Percentiles rank a stretch among this genome's conserved stretches.
These are phyloP conservation scores for Apamea anceps DNA, from an alignment of 2,888 invertebrate species.

Conservation along the genomic window DNA sequence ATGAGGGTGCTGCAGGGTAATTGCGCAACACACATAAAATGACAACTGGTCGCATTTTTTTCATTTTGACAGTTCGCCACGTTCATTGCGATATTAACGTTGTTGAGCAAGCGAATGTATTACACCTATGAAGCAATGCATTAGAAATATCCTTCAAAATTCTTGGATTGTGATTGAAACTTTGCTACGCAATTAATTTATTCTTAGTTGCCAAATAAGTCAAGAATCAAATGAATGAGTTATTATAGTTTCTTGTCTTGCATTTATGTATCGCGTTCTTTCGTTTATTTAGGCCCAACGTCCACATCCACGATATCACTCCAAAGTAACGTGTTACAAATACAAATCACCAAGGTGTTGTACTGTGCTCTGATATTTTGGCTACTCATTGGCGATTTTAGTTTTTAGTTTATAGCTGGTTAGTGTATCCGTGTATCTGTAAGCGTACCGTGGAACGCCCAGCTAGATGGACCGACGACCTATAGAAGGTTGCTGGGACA, in stretches of 20 bases:
- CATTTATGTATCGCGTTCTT: no score
- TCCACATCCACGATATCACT: no score
- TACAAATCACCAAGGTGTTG: not conserved
- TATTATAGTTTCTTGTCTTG: not conserved
- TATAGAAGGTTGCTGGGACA: no score
- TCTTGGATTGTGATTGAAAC: not conserved
- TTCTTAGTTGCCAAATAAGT: not conserved
- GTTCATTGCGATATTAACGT: not conserved
- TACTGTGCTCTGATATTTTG: not conserved
- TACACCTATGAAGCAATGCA: not conserved
- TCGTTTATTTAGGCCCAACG: no score
- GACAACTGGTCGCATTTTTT: not conserved
- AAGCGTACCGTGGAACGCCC: no score
- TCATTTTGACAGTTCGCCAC: not conserved
- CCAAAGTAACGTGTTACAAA: no score
- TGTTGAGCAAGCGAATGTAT: not conserved
- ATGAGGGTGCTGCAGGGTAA: not conserved
- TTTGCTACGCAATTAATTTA: not conserved
- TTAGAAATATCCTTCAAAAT: not conserved
- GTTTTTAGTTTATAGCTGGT: not conserved
- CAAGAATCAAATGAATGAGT: not conserved
- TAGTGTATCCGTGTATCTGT: no score
- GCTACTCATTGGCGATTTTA: not conserved
- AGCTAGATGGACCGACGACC: no score
- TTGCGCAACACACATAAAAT: not conserved